Evolutionary conservation across 2,888 invertebrate species (phyloP).

Genomic region (Ophion ventricosus): DNA sequence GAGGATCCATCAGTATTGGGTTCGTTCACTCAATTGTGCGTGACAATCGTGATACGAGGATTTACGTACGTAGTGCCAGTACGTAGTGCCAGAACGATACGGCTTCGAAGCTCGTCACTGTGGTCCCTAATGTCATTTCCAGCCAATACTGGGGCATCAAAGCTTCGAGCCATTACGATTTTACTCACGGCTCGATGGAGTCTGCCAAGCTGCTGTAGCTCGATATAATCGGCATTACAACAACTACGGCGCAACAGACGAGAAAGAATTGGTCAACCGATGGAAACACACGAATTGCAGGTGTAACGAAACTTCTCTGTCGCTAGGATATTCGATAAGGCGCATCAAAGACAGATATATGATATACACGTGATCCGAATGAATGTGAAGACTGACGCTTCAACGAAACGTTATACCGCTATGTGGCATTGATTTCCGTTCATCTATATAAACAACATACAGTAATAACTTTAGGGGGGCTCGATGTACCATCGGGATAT

Average conservation of each 20-base stretch:
- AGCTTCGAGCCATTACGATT: not conserved
- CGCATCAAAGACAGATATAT: conserved; percentile 30
- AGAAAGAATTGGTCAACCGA: conserved; percentile 15
- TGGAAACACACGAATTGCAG: conserved; percentile 48
- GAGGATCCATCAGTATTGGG: not conserved
- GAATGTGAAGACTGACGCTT: conserved; percentile 37
- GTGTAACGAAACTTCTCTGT: conserved; percentile 67
- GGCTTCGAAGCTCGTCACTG: not conserved
- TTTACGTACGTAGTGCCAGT: not conserved
- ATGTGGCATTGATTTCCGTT: conserved; percentile 33
- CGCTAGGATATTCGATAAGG: conserved; percentile 65
- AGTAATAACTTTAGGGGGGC: conserved; percentile 27
- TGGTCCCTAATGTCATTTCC: not conserved
- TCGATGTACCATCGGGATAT: conserved; percentile 33
- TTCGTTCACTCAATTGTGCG: not conserved
- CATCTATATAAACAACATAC: conserved; percentile 25
- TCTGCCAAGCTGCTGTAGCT: conserved; percentile 4
- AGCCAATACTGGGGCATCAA: not conserved
- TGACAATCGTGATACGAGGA: conserved; percentile 4
- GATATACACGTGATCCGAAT: conserved; percentile 35
- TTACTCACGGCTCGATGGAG: conserved; percentile 11
- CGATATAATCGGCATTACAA: conserved; percentile 22
- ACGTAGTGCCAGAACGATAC: not conserved
- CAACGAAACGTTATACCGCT: conserved; percentile 22
- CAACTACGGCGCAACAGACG: conserved; percentile 5